Evolutionary conservation across 2,113 vertebrate genomes (phyloP), one percentile per base, ranked within the genome.

Genomic region (Baryphthengus martii): DNA sequence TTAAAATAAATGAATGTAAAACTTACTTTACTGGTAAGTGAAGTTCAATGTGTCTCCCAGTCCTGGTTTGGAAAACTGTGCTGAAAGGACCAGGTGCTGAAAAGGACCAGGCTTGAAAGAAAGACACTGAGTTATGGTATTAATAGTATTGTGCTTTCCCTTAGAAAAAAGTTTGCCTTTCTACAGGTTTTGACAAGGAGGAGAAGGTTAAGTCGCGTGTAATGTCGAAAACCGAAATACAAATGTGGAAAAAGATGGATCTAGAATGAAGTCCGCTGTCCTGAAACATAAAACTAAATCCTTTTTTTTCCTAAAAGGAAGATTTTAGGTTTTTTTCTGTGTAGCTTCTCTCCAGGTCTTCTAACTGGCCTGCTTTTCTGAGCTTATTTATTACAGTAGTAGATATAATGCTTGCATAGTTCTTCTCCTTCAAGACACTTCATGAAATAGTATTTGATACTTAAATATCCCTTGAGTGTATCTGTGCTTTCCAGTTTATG

Each of bases 271-370:
- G 6, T 62, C 17, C 6, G 10, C 16, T 47, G 35, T 73, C 24
- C 39, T 79, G 63, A 71, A 94, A 70, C 15, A 17, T 52, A 68
- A 76, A 77, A 70, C 29, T 76, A 55, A 88, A 76, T 65, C 17
- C 13, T 61, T 10, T 55, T 90, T 74, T 75, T 81, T 37, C 70
- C 37, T 75, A 3, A 67, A 89, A 56, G n/a, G 42, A 86, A 75
- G 9, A 25, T 59, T 50, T 11, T 61, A 7, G 16, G 4, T 3
- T 0, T 17, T n/a, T 58, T 82, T 71, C 33, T 87, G 0, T 40
- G 3, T 58, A 42, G 66, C 26, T 33, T 93, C 19, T 13, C 9
- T 73, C 63, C 7, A 0, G 63, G 5, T 78, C 25, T 24, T 93
- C 15, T 80, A 71, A 39, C 13, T 82, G 49, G 4, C 5, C 67